Evolutionary conservation across 2,113 vertebrate species (phyloP), one percentile per base, ranked within the genome.

Genomic region (Neolamprologus tretocephalus): DNA sequence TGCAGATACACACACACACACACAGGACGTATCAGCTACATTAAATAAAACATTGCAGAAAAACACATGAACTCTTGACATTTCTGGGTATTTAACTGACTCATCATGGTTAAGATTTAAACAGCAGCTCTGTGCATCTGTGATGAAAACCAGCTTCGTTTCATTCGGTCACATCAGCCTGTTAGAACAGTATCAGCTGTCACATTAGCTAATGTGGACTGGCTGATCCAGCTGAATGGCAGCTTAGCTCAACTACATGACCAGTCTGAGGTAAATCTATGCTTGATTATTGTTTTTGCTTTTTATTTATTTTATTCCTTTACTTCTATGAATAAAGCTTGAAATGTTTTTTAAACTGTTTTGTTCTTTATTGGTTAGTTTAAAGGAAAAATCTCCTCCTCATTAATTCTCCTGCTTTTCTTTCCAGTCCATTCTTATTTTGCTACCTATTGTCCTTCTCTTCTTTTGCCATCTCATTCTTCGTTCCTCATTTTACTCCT

Each of bases 381-480:
- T 49, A 49, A 3, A 78, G 23, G 42, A 49, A 49, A 49, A 49
- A 73, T 80, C 5, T 33, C 75, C 42, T 78, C 28, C 12, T 37
- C 33, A 42, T 28, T 57, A 2, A 51, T 82, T 82, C 47, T 3
- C 14, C 7, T 54, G 31, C 51, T 5, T 80, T 73, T 55, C 19
- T 23, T 40, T n/a, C 33, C 51, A 2, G 3, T 66, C 55, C 54
- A 3, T 83, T 86, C 78, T 91, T 78, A 63, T 11, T 81, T 66
- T 84, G 28, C 86, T 7, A 17, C 82, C 61, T n/a, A 82, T 90
- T 89, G 85, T 88, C 81, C 73, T 84, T 55, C 49, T 83, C 33
- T 87, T 73, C 71, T 86, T 81, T 57, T 87, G 80, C 92, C 85
- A 8, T 80, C 87, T 87, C 88, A 57, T 91, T 90, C 86, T 90